These are phyloP conservation scores for Caenorhabditis sp. DNA, from an alignment of 2,888 invertebrate species.

Conservation along the genomic window DNA sequence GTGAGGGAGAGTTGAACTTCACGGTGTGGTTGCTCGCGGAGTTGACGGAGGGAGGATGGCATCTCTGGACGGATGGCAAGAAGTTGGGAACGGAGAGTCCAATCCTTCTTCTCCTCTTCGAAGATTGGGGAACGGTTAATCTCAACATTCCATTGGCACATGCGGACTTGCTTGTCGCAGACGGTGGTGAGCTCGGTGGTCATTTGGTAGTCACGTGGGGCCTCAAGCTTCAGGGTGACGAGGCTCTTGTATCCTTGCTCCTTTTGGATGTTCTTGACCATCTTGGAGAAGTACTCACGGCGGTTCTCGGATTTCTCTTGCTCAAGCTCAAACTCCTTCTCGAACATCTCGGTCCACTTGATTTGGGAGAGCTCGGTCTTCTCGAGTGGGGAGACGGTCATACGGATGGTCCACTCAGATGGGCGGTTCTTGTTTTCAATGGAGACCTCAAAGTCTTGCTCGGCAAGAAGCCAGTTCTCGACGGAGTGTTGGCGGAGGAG, in stretches of 20 bases:
- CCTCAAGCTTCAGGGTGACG: constrained; percentile 54
- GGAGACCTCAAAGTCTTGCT: constrained; percentile 75
- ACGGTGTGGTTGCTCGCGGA: constrained; percentile 72
- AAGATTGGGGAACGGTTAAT: constrained; percentile 60
- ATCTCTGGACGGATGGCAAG: constrained; percentile 72
- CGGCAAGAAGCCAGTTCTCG: constrained; percentile 66
- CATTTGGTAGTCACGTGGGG: constrained; percentile 54
- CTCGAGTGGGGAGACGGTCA: constrained; percentile 44
- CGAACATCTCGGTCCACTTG: constrained; percentile 66
- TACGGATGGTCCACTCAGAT: constrained; percentile 54
- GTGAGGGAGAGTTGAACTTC: constrained; percentile 66
- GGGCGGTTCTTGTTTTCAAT: constrained; percentile 65
- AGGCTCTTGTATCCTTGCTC: constrained; percentile 52
- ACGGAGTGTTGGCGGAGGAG: constrained; percentile 63
- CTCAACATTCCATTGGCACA: constrained; percentile 60
- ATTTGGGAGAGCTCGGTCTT: constrained; percentile 44
- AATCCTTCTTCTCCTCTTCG: constrained; percentile 68
- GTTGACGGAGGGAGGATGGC: constrained; percentile 67
- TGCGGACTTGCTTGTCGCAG: constrained; percentile 62
- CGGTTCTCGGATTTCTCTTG: constrained; percentile 51
- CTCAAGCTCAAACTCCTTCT: constrained; percentile 59
- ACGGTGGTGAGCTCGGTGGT: constrained; percentile 61
- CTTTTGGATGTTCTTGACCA: constrained; percentile 60
- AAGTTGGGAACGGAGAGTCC: constrained; percentile 72
- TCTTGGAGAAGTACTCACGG: constrained; percentile 63